A percentile compares a stretch with the other conserved stretches of the same genome.
These are phyloP conservation scores for Albula goreensis DNA, from an alignment of 2,113 vertebrate genomes.

Conservation along the genomic window DNA sequence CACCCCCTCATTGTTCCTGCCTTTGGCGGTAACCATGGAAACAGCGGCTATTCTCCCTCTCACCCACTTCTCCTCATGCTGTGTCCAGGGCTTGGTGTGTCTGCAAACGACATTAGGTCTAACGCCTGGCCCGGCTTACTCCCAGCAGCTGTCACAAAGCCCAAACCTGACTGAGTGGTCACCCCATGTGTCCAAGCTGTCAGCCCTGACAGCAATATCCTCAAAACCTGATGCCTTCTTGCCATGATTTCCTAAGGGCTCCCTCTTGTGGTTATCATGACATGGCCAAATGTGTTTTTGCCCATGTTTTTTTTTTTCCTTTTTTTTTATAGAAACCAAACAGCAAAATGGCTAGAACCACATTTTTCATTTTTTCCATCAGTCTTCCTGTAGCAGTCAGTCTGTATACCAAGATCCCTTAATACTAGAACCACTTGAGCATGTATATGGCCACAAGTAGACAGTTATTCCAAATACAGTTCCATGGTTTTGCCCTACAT, in stretches of 20 bases:
- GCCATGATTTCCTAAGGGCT: conserved; percentile 44
- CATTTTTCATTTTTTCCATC: too few relatives aligned
- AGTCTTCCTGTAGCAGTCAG: too few relatives aligned
- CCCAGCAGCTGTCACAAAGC: conserved; percentile 73
- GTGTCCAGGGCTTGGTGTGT: too few relatives aligned
- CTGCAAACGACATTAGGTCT: conserved; percentile 18
- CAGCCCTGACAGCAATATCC: conserved; percentile 72
- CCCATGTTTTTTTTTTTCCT: too few relatives aligned
- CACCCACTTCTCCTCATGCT: conserved; percentile 49
- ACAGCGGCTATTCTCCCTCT: conserved; percentile 62
- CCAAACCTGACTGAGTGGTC: conserved; percentile 41
- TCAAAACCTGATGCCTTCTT: conserved; percentile 70
- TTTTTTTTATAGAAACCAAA: too few relatives aligned
- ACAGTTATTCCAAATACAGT: too few relatives aligned
- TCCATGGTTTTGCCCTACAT: too few relatives aligned
- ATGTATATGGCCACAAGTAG: too few relatives aligned
- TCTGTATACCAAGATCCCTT: too few relatives aligned
- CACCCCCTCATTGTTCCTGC: conserved; percentile 60
- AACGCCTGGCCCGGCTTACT: conserved; percentile 36
- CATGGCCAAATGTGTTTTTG: too few relatives aligned
- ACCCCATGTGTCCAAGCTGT: conserved; percentile 70
- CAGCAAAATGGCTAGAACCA: too few relatives aligned
- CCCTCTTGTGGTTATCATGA: conserved; percentile 60
- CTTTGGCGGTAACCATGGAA: conserved; percentile 63
- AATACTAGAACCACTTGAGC: too few relatives aligned